Base-by-base conservation (phyloP, 2,888 invertebrate species). In the Lydus trimaculatus region DNA sequence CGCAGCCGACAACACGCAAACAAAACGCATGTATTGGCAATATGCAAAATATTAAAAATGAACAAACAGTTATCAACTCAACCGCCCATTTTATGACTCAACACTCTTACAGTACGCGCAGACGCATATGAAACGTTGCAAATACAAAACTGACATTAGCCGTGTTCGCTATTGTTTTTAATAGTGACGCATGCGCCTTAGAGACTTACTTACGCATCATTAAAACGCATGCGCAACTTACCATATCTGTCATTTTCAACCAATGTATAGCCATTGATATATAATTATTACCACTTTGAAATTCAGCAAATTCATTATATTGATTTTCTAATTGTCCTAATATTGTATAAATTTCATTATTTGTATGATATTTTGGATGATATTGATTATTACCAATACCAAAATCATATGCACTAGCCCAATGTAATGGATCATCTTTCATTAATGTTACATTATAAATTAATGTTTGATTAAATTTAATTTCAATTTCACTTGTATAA, bases 361-460 rank as follows among this genome's bases (percentile, higher is more conserved):
- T 89, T 0, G 87, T 86, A 79, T 92, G 90, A 83, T 94, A 95
- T 11, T 87, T 85, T 0, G 90, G 90, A 66, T 87, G 85, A 77
- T 89, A 87, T 73, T 92, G 89, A 82, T 92, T 93, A 73, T 91
- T 90, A 67, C 90, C 85, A 84, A 87, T 86, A 84, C 87, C 92
- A 87, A 87, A 91, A 85, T 95, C 95, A 82, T 94, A 92, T 0
- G 92, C 92, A 7, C 92, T 92, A 0, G 93, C 91, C 96, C 96
- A 97, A 81, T 94, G 92, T 73, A 91, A 88, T 0, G 92, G 91
- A 83, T 94, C 92, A 80, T 93, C 91, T n/a, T 91, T 89, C 89
- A 93, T 91, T 58, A 97, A 86, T 0, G 92, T 93, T 78, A 96
- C 92, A 85, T 96, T 94, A 71, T 91, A 86, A 64, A n/a, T 17